These are phyloP conservation scores for Trissolcus brochymenae DNA, from an alignment of 2,888 invertebrate genomes.

Conservation along the genomic window DNA sequence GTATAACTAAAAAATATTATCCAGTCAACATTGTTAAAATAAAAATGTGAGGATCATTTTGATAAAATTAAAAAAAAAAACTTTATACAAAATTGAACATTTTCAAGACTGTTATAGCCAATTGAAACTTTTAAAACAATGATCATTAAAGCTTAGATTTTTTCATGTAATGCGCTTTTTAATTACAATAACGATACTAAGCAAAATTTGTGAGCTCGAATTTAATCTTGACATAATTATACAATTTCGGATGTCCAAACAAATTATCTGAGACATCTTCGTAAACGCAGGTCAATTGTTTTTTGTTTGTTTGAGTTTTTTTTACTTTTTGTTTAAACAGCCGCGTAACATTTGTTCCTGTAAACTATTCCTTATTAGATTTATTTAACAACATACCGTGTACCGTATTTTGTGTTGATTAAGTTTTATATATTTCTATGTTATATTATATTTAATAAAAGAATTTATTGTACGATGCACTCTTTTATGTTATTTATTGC, in stretches of 20 bases:
- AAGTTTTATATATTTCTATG: conserved; percentile 47
- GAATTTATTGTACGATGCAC: conserved; percentile 6
- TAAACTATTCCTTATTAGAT: conserved; percentile 34
- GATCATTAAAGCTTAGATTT: not conserved
- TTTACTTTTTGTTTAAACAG: no score
- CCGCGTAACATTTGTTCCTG: conserved; percentile 31
- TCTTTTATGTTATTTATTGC: no score
- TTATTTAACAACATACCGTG: conserved; percentile 16
- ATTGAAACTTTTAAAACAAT: no score
- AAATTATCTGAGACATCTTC: no score
- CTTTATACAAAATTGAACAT: no score
- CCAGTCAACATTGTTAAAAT: no score
- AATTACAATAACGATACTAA: not conserved
- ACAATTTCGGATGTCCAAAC: not conserved
- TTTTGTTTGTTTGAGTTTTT: no score
- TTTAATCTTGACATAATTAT: conserved; percentile 4
- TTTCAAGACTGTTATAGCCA: no score
- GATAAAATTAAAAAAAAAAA: no score
- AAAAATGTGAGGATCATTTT: no score
- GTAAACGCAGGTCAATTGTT: no score
- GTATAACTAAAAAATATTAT: no score
- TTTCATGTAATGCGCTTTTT: not conserved
- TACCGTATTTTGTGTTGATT: conserved; percentile 20
- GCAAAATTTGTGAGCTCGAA: not conserved
- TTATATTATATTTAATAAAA: conserved; percentile 37